These are phyloP conservation scores for Drosophila eugracilis DNA, from an alignment of 1,140 invertebrate species.

Conservation along the genomic window DNA sequence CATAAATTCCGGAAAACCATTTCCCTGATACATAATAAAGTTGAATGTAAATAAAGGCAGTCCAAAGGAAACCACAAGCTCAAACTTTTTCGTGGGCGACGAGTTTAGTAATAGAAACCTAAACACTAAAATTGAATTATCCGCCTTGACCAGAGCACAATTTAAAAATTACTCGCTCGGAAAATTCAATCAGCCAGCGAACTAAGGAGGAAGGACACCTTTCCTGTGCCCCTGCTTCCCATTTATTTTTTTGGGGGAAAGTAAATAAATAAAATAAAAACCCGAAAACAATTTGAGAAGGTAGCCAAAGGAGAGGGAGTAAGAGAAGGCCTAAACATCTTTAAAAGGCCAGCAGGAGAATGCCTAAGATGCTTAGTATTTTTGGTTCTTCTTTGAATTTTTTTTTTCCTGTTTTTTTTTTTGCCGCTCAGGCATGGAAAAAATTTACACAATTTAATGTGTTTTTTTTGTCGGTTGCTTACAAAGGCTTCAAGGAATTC, in stretches of 20 bases:
- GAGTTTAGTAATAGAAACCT: conserved; percentile 72
- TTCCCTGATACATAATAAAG: conserved; percentile 18
- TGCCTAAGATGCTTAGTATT: conserved; percentile 68
- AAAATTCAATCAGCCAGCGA: conserved; percentile 77
- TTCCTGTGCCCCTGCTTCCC: conserved; percentile 11
- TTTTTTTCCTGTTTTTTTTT: conserved; percentile 4
- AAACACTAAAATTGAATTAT: conserved; percentile 80
- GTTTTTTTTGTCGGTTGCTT: conserved; percentile 43
- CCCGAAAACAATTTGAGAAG: conserved; percentile 71
- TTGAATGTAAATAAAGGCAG: conserved; percentile 30
- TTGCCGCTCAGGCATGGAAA: conserved; percentile 45
- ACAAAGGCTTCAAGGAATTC: conserved; percentile 72
- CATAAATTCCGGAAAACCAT: conserved; percentile 1
- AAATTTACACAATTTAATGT: conserved; percentile 69
- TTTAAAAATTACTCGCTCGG: conserved; percentile 82
- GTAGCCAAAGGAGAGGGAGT: conserved; percentile 16
- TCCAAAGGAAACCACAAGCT: conserved; percentile 20
- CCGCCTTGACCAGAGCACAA: conserved; percentile 67
- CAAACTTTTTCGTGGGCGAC: conserved; percentile 7
- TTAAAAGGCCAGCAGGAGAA: conserved; percentile 65
- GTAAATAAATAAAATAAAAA: conserved; percentile 81
- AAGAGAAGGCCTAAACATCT: conserved; percentile 38
- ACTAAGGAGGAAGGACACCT: conserved; percentile 65
- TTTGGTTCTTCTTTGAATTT: conserved; percentile 38
- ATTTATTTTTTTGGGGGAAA: conserved; percentile 47